phyloP scores from a whole-genome alignment of 1,140 invertebrate genomes.

The Aphaenogaster ashmeadi region DNA sequence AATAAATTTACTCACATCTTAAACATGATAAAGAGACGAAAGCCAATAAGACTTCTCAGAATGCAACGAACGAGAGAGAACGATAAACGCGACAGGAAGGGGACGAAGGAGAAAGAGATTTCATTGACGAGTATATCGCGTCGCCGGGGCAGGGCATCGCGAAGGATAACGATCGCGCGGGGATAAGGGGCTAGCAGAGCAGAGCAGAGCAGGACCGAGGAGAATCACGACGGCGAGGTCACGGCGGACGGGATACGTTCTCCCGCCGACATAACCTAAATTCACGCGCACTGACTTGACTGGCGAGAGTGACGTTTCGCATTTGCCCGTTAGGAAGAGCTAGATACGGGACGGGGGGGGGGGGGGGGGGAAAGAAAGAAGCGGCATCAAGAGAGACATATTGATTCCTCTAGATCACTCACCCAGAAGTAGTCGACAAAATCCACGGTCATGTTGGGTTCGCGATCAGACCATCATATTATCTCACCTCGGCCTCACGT shows the following conservation, averaged over 20 bases:
- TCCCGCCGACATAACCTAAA: conserved; percentile 69
- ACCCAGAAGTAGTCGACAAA: conserved; percentile 95
- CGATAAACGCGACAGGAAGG: not conserved
- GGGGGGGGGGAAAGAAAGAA: not conserved
- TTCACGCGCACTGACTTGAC: not conserved
- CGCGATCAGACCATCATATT: conserved; percentile 82
- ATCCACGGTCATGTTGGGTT: conserved; percentile 91
- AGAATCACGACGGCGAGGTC: not conserved
- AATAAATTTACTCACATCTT: no score
- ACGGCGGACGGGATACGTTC: not conserved
- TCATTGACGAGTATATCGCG: conserved; percentile 36
- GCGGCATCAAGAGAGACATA: not conserved
- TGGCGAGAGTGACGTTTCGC: not conserved
- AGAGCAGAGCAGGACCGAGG: not conserved
- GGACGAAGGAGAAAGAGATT: conserved; percentile 11
- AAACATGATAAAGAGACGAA: no score
- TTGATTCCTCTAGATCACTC: conserved; percentile 80
- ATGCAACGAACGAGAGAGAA: not conserved
- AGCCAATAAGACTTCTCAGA: not conserved
- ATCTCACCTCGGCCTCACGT: conserved; percentile 40
- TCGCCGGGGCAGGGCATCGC: not conserved
- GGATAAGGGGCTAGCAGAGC: no score
- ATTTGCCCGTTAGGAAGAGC: not conserved
- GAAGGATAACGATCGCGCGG: not conserved
- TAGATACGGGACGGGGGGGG: not conserved